Evolutionary conservation across 2,888 invertebrate species (phyloP).

Genomic region (Shargacucullia verbasci): DNA sequence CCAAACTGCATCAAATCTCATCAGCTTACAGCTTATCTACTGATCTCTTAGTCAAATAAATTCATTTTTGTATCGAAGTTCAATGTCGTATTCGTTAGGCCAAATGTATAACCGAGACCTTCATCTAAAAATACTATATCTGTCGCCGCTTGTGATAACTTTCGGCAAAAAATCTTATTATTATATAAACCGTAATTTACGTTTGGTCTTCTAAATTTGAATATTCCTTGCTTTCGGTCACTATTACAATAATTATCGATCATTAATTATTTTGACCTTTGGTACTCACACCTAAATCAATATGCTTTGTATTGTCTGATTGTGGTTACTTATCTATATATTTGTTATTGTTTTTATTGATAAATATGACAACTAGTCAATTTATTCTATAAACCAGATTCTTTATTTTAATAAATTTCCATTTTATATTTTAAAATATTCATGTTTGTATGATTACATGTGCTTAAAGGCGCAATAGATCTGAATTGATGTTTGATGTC

Average conservation of each 20-base stretch:
- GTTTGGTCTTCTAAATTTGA: neutral
- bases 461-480: no score
- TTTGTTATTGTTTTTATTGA: slow-evolving; percentile 12
- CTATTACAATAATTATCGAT: slow-evolving; percentile 12
- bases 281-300: slow-evolving; percentile 40
- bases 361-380: neutral
- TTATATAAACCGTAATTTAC: slow-evolving; percentile 39
- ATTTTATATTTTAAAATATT: neutral
- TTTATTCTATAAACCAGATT: neutral
- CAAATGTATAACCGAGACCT: slow-evolving; percentile 79
- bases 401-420: neutral
- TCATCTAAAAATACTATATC: slow-evolving; percentile 82
- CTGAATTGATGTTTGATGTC: no score
- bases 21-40: slow-evolving; percentile 22
- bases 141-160: slow-evolving; percentile 60
- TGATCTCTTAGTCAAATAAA: slow-evolving; percentile 34
- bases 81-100: slow-evolving; percentile 75
- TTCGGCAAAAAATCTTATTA: slow-evolving; percentile 42
- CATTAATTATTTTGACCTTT: slow-evolving; percentile 63
- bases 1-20: slow-evolving; percentile 16
- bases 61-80: slow-evolving; percentile 4
- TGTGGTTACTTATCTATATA: slow-evolving; percentile 7
- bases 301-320: slow-evolving; percentile 11
- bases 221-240: slow-evolving; percentile 18
- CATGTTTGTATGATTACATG: neutral